Evolutionary conservation across 2,888 invertebrate genomes (phyloP).

Genomic region (Chloroclysta siterata): DNA sequence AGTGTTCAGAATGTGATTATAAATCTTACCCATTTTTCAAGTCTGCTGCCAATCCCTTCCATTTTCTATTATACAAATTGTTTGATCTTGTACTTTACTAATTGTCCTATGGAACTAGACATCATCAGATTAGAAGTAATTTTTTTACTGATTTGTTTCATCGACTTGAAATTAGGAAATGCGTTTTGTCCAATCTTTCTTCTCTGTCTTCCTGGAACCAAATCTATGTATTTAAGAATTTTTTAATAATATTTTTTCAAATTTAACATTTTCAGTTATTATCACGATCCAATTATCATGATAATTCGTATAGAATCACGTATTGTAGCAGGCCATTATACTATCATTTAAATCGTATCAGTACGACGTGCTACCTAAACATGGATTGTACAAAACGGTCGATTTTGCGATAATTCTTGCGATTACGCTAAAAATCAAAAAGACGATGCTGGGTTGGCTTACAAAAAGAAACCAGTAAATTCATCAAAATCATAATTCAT

Average conservation of each 20-base stretch:
- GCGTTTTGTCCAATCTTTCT: neutral
- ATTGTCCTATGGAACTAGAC: neutral
- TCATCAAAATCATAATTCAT: too few relatives aligned
- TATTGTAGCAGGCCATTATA: too few relatives aligned
- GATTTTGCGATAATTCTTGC: too few relatives aligned
- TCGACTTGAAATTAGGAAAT: neutral
- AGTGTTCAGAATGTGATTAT: neutral
- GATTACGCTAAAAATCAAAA: too few relatives aligned
- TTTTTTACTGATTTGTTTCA: neutral
- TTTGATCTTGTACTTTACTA: neutral
- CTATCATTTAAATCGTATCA: too few relatives aligned
- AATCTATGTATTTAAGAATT: neutral
- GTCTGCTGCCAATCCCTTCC: neutral
- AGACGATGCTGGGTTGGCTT: too few relatives aligned
- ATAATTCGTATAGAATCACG: too few relatives aligned
- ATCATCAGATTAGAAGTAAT: neutral
- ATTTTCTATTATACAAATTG: neutral
- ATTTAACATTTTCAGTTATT: too few relatives aligned
- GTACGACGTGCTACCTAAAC: too few relatives aligned
- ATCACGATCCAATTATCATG: too few relatives aligned
- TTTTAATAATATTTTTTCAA: neutral
- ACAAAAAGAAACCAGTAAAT: too few relatives aligned
- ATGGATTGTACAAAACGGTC: too few relatives aligned
- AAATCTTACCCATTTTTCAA: neutral
- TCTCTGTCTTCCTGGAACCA: neutral